Conservation (phyloP, 2,113 vertebrate species). For the Rhizomys pruinosus region DNA sequence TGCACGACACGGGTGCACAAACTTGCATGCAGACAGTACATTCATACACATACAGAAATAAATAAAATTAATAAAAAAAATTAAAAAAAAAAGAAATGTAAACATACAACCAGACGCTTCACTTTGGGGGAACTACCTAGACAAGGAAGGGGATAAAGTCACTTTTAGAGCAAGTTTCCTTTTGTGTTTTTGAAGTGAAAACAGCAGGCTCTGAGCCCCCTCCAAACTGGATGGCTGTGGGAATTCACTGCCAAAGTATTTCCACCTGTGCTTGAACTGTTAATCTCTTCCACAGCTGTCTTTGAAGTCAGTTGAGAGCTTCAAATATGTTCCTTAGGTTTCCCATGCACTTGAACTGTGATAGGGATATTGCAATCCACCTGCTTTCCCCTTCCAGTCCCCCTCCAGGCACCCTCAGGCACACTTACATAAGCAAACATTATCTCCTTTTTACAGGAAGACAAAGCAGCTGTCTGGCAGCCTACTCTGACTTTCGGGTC, state of each 20-base stretch:
- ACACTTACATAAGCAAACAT: conserved; percentile 25
- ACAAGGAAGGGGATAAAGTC: neutral
- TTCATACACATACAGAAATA: too few species aligned
- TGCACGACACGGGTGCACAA: too few species aligned
- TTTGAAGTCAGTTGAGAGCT: neutral
- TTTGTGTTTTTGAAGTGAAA: neutral
- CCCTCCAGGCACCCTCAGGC: neutral
- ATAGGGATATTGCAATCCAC: neutral
- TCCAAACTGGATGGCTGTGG: neutral
- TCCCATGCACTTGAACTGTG: neutral
- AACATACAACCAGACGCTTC: neutral
- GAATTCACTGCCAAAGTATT: neutral
- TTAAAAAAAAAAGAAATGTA: too few species aligned
- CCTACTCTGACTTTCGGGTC: neutral
- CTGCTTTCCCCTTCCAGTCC: neutral
- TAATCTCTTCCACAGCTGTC: neutral
- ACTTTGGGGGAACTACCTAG: neutral
- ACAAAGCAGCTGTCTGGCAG: neutral
- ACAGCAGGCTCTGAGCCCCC: fast-evolving
- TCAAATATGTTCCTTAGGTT: neutral
- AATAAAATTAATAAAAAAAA: too few species aligned
- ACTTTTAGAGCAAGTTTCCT: neutral
- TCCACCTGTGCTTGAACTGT: neutral
- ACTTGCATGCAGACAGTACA: too few species aligned
- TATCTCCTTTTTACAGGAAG: neutral